Evolutionary conservation across 2,113 vertebrate species (phyloP), one percentile per base, ranked within the genome.

Genomic region (Nyctereutes procyonoides): DNA sequence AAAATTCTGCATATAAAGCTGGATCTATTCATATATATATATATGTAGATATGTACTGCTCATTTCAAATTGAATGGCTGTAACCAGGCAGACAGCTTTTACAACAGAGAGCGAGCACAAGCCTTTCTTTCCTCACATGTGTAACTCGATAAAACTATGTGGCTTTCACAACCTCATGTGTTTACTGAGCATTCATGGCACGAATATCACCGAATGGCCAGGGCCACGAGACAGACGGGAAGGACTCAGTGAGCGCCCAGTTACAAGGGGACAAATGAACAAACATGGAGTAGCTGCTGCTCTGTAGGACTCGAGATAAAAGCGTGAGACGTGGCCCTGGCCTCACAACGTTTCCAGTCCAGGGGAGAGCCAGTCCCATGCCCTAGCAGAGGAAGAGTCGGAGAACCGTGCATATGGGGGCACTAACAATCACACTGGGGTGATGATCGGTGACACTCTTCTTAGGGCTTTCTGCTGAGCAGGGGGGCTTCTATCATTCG

Each of bases 361-460:
- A 16, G 15, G 2, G 7, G 22, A 73, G 5, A 81, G 55, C 22
- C 19, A n/a, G 0, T n/a, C 26, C 19, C 3, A 60, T 12, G 2
- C 19, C 10, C 38, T 5, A 7, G 20, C 1, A 63, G 38, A 80
- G 48, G 62, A 63, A 88, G 56, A 12, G 32, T 65, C 11, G 0
- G 19, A 51, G 10, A 51, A 26, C 9, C 28, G 14, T 1, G 4
- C 1, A 12, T 4, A 22, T 1, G 2, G 71, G 48, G 48, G 19
- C 19, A 5, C 17, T 12, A 24, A 24, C 22, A 0, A 62, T 32
- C 13, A 65, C 0, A 15, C 17, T 10, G 35, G 15, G 15, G 55
- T 22, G 63, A 28, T 16, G 56, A 69, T n/a, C 20, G 58, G 12
- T 16, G 7, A 76, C 26, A 82, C 1, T 8, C 55, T 55, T 8